phyloP scores from a whole-genome alignment of 2,113 vertebrate genomes.

The Lynx canadensis region DNA sequence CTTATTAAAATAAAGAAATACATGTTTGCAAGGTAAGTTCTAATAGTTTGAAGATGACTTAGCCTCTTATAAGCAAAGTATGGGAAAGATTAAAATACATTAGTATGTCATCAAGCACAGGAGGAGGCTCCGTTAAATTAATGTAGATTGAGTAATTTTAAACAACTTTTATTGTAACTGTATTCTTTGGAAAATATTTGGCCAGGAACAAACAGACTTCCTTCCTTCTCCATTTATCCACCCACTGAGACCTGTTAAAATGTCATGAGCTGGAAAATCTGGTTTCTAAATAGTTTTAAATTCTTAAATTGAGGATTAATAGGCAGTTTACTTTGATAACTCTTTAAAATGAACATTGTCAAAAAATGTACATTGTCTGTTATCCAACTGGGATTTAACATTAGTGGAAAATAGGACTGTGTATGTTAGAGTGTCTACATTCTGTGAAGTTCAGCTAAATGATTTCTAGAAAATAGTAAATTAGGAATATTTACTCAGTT shows the following conservation, averaged over 20 bases:
- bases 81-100: not conserved
- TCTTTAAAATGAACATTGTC: not conserved
- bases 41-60: not conserved
- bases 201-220: not conserved
- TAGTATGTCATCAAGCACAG: not conserved
- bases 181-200: not conserved
- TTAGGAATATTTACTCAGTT: not conserved
- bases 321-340: not conserved
- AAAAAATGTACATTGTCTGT: not conserved
- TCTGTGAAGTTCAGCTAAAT: not conserved
- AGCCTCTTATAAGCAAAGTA: not conserved
- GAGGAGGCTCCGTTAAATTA: not conserved
- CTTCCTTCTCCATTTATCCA: not conserved
- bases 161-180: not conserved
- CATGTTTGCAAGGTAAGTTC: not conserved
- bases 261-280: not conserved
- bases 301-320: not conserved
- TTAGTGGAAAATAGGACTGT: not conserved
- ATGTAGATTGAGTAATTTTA: not conserved
- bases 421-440: not conserved
- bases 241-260: not conserved
- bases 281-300: not conserved
- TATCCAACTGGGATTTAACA: not conserved
- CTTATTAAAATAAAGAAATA: conserved; percentile 35
- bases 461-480: not conserved